Percentiles rank a stretch among this genome's conserved stretches.
Evolutionary conservation across 2,113 vertebrate genomes (phyloP).

Genomic region (Syngnathus floridae): DNA sequence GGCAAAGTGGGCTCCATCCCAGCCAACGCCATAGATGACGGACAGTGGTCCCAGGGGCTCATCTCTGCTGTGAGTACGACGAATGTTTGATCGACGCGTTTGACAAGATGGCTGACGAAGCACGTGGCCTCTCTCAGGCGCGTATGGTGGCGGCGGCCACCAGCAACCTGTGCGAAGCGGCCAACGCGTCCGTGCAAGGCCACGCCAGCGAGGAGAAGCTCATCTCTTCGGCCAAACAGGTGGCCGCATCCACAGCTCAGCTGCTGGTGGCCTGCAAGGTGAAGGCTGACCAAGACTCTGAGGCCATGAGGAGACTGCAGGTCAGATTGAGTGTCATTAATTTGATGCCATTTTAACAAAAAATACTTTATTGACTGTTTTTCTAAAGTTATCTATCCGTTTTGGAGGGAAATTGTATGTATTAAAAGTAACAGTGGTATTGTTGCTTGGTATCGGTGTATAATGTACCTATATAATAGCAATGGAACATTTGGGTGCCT

Average conservation of each 20-base stretch:
- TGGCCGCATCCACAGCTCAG: constrained; percentile 95
- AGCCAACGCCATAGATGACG: constrained; percentile 94
- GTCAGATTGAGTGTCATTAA: constrained; percentile 45
- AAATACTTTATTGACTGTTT: too few species aligned
- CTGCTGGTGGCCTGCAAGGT: constrained; percentile 97
- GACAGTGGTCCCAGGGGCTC: constrained; percentile 98
- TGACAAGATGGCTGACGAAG: not conserved
- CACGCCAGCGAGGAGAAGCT: constrained; percentile 98
- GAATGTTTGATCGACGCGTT: not conserved
- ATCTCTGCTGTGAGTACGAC: constrained; percentile 90
- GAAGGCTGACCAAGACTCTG: constrained; percentile 96
- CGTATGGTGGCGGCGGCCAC: constrained; percentile 97
- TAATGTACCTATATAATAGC: too few species aligned
- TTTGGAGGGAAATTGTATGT: too few species aligned
- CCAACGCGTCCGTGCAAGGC: constrained; percentile 95
- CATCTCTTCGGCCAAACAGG: constrained; percentile 97
- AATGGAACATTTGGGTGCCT: not conserved
- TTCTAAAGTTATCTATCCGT: not conserved
- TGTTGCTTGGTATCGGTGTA: too few species aligned
- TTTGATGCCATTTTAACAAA: too few species aligned
- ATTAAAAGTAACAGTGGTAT: too few species aligned
- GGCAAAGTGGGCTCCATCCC: constrained; percentile 97
- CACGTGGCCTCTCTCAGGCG: constrained; percentile 66
- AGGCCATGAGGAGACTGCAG: constrained; percentile 97
- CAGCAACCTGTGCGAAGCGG: constrained; percentile 95